These are phyloP conservation scores for Macquaria ambigua DNA, from an alignment of 2,113 vertebrate genomes.

Conservation along the genomic window DNA sequence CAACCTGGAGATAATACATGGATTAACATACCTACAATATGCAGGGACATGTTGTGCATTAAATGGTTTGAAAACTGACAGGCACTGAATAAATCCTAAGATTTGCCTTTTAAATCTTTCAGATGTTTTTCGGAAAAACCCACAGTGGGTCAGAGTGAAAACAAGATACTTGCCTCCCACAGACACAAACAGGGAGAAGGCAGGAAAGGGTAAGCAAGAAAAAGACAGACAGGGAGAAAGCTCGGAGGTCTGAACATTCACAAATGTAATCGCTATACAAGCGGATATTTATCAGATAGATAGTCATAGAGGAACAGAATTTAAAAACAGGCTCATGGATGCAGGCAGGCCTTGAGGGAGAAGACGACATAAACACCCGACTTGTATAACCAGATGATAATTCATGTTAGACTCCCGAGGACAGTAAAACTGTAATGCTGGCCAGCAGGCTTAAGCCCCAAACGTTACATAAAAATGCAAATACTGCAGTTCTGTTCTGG, in stretches of 20 bases:
- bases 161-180: constrained; percentile 48
- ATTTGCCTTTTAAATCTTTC: constrained; percentile 45
- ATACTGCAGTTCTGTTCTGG: constrained; percentile 20
- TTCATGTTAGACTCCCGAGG: constrained; percentile 35
- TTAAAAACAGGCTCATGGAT: constrained; percentile 13
- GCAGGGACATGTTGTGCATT: constrained; percentile 12
- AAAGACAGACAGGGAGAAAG: constrained; percentile 14
- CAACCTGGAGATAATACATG: constrained; percentile 30
- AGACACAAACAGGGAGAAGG: constrained; percentile 16
- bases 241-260: constrained; percentile 32
- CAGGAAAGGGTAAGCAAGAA: constrained; percentile 21
- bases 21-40: constrained; percentile 33
- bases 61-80: constrained; percentile 19
- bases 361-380: constrained; percentile 33
- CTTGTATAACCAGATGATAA: constrained; percentile 38
- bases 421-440: constrained; percentile 25
- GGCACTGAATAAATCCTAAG: constrained; percentile 52
- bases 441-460: constrained; percentile 27
- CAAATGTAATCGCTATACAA: constrained; percentile 26
- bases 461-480: constrained; percentile 55
- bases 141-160: constrained; percentile 53
- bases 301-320: constrained; percentile 20
- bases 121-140: constrained; percentile 41
- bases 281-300: constrained; percentile 41
- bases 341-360: constrained; percentile 36